A percentile compares a stretch with the other conserved stretches of the same genome.
Conservation (phyloP, 2,888 invertebrate species). For the Myathropa florea region DNA sequence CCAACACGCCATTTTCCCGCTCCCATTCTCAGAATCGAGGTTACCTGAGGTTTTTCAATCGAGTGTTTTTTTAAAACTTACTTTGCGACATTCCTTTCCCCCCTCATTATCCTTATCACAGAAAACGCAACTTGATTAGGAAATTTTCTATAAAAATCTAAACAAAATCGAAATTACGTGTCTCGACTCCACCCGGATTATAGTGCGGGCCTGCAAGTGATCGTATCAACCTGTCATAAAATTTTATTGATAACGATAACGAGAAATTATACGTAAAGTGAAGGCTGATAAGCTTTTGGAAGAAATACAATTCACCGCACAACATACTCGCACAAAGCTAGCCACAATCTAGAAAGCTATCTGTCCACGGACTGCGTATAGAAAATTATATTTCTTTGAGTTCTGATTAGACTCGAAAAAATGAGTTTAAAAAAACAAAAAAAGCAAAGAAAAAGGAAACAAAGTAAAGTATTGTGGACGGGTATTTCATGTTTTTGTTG, state of each 20-base stretch:
- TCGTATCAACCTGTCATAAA: slow-evolving; percentile 40
- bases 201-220: slow-evolving; percentile 18
- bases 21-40: no score
- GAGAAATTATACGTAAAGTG: background rate
- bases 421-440: background rate
- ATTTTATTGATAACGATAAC: slow-evolving; percentile 23
- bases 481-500: background rate
- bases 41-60: background rate
- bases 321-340: background rate
- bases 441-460: no score
- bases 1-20: no score
- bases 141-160: background rate
- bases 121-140: background rate
- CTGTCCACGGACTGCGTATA: background rate
- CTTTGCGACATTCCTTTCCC: background rate
- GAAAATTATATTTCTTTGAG: background rate
- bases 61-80: background rate
- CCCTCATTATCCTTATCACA: background rate
- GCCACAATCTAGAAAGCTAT: background rate
- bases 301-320: background rate
- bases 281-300: background rate
- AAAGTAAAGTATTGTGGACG: background rate
- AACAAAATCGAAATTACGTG: background rate
- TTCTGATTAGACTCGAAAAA: background rate
- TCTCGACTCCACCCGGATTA: slow-evolving; percentile 1